A percentile compares a stretch with the other conserved stretches of the same genome.
Evolutionary conservation across 2,113 vertebrate species (phyloP).

Genomic region (Meles meles): DNA sequence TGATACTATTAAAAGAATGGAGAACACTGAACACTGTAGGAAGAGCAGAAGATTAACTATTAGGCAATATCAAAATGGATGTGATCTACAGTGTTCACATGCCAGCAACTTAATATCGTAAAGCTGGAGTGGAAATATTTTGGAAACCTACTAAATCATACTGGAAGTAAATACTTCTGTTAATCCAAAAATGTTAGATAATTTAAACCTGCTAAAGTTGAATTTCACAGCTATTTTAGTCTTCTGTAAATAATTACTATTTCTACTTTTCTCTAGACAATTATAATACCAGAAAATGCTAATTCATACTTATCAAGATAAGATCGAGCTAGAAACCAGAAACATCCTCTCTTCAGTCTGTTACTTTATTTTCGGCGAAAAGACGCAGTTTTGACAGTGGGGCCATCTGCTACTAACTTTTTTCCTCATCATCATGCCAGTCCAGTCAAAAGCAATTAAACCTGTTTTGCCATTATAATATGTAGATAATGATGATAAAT

Average conservation of each 20-base stretch:
- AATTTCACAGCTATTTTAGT: constrained; percentile 73
- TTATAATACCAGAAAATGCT: constrained; percentile 79
- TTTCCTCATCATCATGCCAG: constrained; percentile 81
- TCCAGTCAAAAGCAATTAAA: constrained; percentile 88
- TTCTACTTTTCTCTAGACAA: constrained; percentile 75
- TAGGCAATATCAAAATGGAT: neutral
- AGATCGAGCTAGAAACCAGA: constrained; percentile 71
- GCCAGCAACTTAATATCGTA: constrained; percentile 48
- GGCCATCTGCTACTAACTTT: constrained; percentile 85
- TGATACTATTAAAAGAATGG: constrained; percentile 20
- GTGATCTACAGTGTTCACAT: constrained; percentile 19
- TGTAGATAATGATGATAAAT: constrained; percentile 89
- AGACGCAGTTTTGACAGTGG: constrained; percentile 81
- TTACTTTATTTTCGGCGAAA: constrained; percentile 78
- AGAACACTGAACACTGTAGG: neutral
- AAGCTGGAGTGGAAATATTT: constrained; percentile 42
- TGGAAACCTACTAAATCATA: constrained; percentile 32
- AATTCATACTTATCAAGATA: constrained; percentile 71
- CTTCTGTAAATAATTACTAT: constrained; percentile 74
- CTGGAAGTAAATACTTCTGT: constrained; percentile 65
- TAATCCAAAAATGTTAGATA: constrained; percentile 56
- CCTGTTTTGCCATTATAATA: constrained; percentile 84
- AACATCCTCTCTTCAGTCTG: constrained; percentile 74
- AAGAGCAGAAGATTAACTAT: neutral
- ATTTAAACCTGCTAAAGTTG: constrained; percentile 59